Percentiles rank a stretch among this genome's conserved stretches.
phyloP scores from a whole-genome alignment of 2,888 invertebrate species.

The Stenotaenia linearis region DNA sequence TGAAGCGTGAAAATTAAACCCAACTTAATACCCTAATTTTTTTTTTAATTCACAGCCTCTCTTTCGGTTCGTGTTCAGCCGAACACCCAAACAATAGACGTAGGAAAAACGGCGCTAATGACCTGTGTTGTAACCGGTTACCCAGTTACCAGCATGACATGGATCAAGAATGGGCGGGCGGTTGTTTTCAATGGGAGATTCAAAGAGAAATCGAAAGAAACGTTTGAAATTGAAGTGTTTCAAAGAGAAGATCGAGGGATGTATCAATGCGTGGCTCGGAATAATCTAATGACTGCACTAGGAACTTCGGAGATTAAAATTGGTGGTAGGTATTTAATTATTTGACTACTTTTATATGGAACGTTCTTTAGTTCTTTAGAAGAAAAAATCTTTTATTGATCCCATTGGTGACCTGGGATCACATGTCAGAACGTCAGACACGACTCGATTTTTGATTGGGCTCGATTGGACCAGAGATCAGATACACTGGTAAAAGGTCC shows the following conservation, averaged over 20 bases:
- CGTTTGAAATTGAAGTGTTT: slow-evolving; percentile 42
- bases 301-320: slow-evolving; percentile 72
- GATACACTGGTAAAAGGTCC: no score
- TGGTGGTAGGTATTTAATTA: slow-evolving; percentile 56
- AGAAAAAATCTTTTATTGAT: no score
- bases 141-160: slow-evolving; percentile 82
- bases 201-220: slow-evolving; percentile 32
- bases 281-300: slow-evolving; percentile 77
- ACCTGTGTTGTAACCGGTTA: slow-evolving; percentile 50
- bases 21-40: background rate
- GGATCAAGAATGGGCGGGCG: slow-evolving; percentile 87
- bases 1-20: background rate
- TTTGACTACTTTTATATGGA: background rate
- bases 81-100: slow-evolving; percentile 40
- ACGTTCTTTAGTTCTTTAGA: background rate
- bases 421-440: no score
- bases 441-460: no score
- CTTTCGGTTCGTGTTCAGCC: slow-evolving; percentile 35
- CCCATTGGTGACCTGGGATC: no score
- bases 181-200: slow-evolving; percentile 48
- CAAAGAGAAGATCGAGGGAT: slow-evolving; percentile 45
- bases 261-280: slow-evolving; percentile 58
- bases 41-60: slow-evolving; percentile 29
- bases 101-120: slow-evolving; percentile 43
- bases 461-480: no score